Evolutionary conservation across 2,113 vertebrate species (phyloP), one percentile per base, ranked within the genome.

Genomic region (Cygnus buccinator): DNA sequence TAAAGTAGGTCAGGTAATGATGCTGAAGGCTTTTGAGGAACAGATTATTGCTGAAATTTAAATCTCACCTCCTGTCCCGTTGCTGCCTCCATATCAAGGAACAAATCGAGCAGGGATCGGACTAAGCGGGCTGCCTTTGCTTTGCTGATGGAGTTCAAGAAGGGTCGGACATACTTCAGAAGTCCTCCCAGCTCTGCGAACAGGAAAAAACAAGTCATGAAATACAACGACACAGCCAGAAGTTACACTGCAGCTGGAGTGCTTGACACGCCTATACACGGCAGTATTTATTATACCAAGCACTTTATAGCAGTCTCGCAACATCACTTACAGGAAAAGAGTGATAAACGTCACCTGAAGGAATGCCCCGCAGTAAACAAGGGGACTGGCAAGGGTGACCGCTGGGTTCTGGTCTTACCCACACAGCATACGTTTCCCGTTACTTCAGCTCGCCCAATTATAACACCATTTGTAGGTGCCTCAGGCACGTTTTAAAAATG

Each of bases 41-140:
- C 28, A 31, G 44, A 33, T 25, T 57, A 58, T 9, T 29, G 33
- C 63, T 41, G 70, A 31, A 28, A 58, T 13, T 25, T 50, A 43
- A 81, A 70, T 39, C 98, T 98, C 68, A 99, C 99, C 98, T 99
- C 99, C 97, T 99, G 99, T 37, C 99, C 99, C 2, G 99, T 99
- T 3, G 99, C 99, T 76, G 99, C 99, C 97, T 99, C 99, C 99
- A 99, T 99, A 94, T 99, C 99, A 44, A 99, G 98, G 93, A 99
- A 99, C 10, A 99, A 98, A 97, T 99, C 99, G 44, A 99, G 98
- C 94, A 99, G 98, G 19, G 99, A 99, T 16, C 99, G 99, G 50
- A 99, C 99, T 50, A 99, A 97, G 18, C 99, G 98, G 28, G 99
- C 99, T 8, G 99, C 99, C 97, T 99, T 99, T 66, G 98, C 98